phyloP scores from a whole-genome alignment of 2,888 invertebrate genomes.

The Pardosa pseudoannulata region DNA sequence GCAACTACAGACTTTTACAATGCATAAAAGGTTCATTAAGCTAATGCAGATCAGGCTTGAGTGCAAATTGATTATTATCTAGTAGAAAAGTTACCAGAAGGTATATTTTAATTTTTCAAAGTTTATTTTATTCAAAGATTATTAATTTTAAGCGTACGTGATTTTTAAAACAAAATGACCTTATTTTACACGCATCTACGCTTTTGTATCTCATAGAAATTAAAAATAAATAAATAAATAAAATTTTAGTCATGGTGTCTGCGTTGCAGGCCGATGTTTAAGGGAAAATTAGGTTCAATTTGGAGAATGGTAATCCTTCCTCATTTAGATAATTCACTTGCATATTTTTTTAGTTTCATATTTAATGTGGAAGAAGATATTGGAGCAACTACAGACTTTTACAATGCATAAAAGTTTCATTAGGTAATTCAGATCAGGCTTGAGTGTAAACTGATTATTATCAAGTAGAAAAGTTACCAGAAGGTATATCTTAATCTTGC shows the following conservation, averaged over 20 bases:
- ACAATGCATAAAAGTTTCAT: not conserved
- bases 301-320: not conserved
- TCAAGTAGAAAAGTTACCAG: conserved; percentile 15
- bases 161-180: no score
- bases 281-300: not conserved
- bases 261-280: not conserved
- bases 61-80: conserved; percentile 34
- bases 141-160: not conserved
- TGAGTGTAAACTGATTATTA: conserved; percentile 32
- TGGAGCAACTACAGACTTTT: conserved; percentile 29
- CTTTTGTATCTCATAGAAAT: no score
- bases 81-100: conserved; percentile 19
- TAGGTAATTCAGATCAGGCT: conserved; percentile 20
- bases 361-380: not conserved
- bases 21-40: not conserved
- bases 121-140: not conserved
- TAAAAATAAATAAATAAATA: no score
- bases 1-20: conserved; percentile 29
- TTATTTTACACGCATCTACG: no score
- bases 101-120: not conserved
- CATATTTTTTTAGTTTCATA: not conserved
- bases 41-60: conserved; percentile 17
- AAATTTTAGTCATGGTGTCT: no score
- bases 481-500: conserved; percentile 4
- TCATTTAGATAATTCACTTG: not conserved